These are phyloP conservation scores for Periphyllus acericola DNA, from an alignment of 2,888 invertebrate species.

Conservation along the genomic window DNA sequence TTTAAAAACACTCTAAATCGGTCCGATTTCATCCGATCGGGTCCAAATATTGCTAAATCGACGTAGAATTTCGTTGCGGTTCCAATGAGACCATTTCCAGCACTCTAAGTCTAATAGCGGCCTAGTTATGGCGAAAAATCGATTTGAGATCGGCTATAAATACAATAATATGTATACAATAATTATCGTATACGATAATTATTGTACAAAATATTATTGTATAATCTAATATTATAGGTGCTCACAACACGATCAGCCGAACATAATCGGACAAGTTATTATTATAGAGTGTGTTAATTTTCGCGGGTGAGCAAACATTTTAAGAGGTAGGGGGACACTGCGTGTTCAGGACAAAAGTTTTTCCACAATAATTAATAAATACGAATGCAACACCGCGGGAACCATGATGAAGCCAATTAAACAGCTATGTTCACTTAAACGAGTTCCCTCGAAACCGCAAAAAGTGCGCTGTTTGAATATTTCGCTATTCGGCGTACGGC, in stretches of 20 bases:
- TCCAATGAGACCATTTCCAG: no score
- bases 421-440: not conserved
- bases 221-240: no score
- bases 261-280: not conserved
- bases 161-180: no score
- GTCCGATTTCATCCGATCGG: no score
- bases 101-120: no score
- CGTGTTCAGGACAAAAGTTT: slow-evolving; percentile 31
- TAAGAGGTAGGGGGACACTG: not conserved
- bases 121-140: no score
- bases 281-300: slow-evolving; percentile 5
- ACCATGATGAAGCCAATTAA: slow-evolving; percentile 12
- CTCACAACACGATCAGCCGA: not conserved
- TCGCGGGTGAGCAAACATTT: slow-evolving; percentile 14
- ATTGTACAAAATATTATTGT: no score
- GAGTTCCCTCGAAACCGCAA: slow-evolving; percentile 1
- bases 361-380: slow-evolving; percentile 22
- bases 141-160: no score
- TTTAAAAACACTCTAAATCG: no score
- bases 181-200: no score
- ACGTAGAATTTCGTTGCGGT: no score
- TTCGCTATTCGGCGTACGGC: not conserved
- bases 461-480: not conserved
- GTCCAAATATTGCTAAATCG: no score
- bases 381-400: not conserved